Base-by-base conservation (phyloP, 2,113 vertebrate species). In the Eurystomus gularis region DNA sequence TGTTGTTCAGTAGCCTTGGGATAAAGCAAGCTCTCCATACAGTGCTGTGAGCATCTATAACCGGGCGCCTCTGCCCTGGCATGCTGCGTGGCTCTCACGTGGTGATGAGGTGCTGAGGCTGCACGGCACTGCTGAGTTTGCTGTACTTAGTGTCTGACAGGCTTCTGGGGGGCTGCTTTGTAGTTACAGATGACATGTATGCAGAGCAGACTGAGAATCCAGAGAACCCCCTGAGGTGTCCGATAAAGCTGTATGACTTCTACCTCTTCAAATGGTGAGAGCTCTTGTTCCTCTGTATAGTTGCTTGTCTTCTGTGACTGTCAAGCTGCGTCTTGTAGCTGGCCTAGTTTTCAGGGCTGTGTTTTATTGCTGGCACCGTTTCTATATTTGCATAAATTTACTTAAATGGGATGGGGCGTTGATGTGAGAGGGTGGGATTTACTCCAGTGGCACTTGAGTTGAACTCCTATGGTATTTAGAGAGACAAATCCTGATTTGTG, bases 181-280 rank as follows among this genome's bases (percentile, higher is more conserved):
- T 97, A 99, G 99, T 99, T 98, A 98, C 99, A 66, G 99, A 99
- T 97, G 99, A 99, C 97, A 99, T 99, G 99, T 99, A 99, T 65
- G 99, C 99, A 80, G 99, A 99, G 95, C 99, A 99, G 97, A 98
- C 98, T 0, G 99, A 99, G 97, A 99, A 99, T 97, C 99, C 99
- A 35, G 99, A 99, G 95, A 99, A 99, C 96, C 99, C 99, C 24
- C 98, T 99, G 96, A 99, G 99, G 77, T 99, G 99, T 96, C 99
- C 99, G 71, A 99, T 99, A 97, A 99, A 99, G 98, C 99, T 99
- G 90, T 99, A 99, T 62, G 99, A 99, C 97, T 99, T 99, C 98
- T 99, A 99, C 99, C 99, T 99, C 98, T 99, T 99, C 97, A 99
- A 99, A 99, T 99, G 99, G 99, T 99, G 96, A 98, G 99, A 94